These are phyloP conservation scores for Mechanitis messenoides DNA, from an alignment of 2,888 invertebrate species.

Conservation along the genomic window DNA sequence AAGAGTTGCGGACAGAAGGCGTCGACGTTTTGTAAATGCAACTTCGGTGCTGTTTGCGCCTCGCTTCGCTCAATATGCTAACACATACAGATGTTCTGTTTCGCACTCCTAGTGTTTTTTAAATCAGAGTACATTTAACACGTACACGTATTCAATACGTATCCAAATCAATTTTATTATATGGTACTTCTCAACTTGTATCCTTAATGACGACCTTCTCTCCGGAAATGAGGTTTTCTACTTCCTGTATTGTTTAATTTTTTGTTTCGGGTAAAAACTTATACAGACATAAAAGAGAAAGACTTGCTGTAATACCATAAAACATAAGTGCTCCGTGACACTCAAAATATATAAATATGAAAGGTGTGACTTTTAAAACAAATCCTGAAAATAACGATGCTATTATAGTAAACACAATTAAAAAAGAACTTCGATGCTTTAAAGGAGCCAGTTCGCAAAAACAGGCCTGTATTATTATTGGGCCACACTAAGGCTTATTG, in stretches of 20 bases:
- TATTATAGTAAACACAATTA: slow-evolving; percentile 40
- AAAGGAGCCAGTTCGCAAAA: slow-evolving; percentile 49
- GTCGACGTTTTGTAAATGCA: no score
- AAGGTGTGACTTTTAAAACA: slow-evolving; percentile 44
- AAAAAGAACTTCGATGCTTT: slow-evolving; percentile 43
- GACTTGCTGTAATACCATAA: slow-evolving; percentile 30
- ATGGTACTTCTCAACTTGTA: not conserved
- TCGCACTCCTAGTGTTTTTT: no score
- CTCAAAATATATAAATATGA: slow-evolving; percentile 41
- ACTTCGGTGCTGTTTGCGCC: no score
- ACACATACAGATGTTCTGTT: no score
- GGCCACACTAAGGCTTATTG: no score
- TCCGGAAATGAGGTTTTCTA: slow-evolving; percentile 24
- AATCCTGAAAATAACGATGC: slow-evolving; percentile 42
- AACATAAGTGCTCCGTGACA: slow-evolving; percentile 47
- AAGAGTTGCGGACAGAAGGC: no score
- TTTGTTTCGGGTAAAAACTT: slow-evolving; percentile 39
- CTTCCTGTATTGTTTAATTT: slow-evolving; percentile 37
- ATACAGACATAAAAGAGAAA: slow-evolving; percentile 32
- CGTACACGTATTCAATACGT: no score
- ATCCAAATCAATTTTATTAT: no score
- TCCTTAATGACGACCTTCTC: not conserved
- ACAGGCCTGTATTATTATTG: slow-evolving; percentile 33
- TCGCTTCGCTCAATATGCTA: no score
- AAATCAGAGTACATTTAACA: no score